Percentiles rank a stretch among this genome's conserved stretches.
phyloP scores from a whole-genome alignment of 2,113 vertebrate species.

The Dasyurus viverrinus region DNA sequence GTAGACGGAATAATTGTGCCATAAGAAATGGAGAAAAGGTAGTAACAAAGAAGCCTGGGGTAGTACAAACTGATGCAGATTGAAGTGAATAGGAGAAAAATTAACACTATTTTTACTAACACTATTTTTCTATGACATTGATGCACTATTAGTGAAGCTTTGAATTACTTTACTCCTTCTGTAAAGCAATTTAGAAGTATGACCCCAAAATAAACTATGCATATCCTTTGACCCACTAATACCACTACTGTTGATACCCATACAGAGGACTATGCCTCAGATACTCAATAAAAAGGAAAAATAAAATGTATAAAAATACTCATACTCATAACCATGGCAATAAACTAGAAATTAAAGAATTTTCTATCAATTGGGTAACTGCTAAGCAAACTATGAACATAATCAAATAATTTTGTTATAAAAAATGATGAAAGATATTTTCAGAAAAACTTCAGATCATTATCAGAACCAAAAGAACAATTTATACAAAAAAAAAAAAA shows the following conservation, averaged over 20 bases:
- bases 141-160: no score
- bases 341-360: background rate
- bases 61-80: no score
- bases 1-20: no score
- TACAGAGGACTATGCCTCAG: background rate
- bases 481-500: background rate
- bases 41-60: no score
- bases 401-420: background rate
- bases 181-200: background rate
- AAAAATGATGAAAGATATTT: background rate
- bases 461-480: background rate
- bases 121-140: no score
- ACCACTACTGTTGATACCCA: background rate
- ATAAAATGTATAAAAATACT: background rate
- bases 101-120: no score
- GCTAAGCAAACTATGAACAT: background rate
- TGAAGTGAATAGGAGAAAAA: no score
- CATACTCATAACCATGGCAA: background rate
- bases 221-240: background rate
- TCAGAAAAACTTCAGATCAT: background rate
- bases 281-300: background rate
- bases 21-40: no score
- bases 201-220: background rate
- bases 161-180: background rate
- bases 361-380: background rate